Conservation (phyloP, 2,113 vertebrate genomes). For the Megalops atlanticus region DNA sequence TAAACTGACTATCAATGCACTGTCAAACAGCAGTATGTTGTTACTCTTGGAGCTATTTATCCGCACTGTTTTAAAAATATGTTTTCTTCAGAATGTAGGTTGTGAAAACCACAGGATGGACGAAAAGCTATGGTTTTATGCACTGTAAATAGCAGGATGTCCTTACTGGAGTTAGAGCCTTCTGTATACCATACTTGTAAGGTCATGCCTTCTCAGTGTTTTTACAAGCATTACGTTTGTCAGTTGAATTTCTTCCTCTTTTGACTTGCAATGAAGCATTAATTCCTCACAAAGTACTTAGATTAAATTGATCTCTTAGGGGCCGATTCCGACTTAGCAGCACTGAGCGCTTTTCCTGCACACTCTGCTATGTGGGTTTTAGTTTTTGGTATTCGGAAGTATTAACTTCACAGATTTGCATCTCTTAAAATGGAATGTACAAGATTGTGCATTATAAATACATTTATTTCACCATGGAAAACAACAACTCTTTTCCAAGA, state of each 20-base stretch:
- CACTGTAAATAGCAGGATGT: not conserved
- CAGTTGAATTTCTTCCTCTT: slow-evolving; percentile 18
- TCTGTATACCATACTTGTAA: not conserved
- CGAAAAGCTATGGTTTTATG: not conserved
- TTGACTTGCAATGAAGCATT: slow-evolving; percentile 18
- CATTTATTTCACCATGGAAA: too few relatives aligned
- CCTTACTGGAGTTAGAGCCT: not conserved
- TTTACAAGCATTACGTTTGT: slow-evolving; percentile 1
- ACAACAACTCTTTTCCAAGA: too few relatives aligned
- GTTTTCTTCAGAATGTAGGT: too few relatives aligned
- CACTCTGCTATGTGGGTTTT: too few relatives aligned
- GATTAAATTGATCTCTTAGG: slow-evolving; percentile 38
- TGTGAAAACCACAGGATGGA: not conserved
- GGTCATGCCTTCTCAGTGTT: not conserved
- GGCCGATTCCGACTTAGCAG: too few relatives aligned
- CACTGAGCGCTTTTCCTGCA: too few relatives aligned
- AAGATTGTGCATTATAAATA: too few relatives aligned
- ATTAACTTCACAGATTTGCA: too few relatives aligned
- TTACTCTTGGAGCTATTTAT: not conserved
- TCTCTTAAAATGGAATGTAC: too few relatives aligned
- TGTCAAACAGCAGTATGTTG: not conserved
- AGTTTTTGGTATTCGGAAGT: too few relatives aligned
- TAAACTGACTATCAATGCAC: not conserved
- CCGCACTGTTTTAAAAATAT: not conserved
- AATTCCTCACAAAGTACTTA: slow-evolving; percentile 25